Conservation (phyloP, 35 echinoderm and acorn worm species). For the Ophiothrix spiculata region DNA sequence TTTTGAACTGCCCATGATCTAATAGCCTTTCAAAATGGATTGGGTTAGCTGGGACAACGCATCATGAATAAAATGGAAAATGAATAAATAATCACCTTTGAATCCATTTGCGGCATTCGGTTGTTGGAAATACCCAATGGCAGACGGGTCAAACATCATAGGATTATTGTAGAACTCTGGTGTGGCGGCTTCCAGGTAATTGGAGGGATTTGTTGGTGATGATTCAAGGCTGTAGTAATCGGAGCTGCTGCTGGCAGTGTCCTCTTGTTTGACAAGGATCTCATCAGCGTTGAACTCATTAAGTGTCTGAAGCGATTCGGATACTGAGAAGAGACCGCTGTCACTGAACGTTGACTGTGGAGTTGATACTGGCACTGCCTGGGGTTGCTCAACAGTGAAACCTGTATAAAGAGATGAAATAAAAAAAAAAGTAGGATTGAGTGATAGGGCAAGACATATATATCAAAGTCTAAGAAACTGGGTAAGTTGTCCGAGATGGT, state of each 20-base stretch:
- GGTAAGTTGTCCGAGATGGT: too few species aligned
- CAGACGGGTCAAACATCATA: slow-evolving; percentile 59
- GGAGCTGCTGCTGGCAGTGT: slow-evolving; percentile 80
- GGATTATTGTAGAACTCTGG: slow-evolving; percentile 77
- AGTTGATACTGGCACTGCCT: slow-evolving; percentile 87
- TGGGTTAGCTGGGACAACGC: too few species aligned
- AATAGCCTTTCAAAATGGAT: too few species aligned
- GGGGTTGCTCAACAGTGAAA: slow-evolving; percentile 79
- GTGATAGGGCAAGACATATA: too few species aligned
- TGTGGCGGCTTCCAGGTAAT: slow-evolving; percentile 50
- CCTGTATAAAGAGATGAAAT: slow-evolving; percentile 39
- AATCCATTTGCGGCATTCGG: slow-evolving; percentile 13
- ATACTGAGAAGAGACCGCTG: slow-evolving; percentile 75
- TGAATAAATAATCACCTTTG: slow-evolving; percentile 74
- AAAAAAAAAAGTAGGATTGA: neutral
- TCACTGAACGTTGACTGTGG: slow-evolving; percentile 66
- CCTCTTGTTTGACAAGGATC: slow-evolving; percentile 89
- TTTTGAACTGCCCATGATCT: too few species aligned
- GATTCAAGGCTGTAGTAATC: slow-evolving; percentile 98
- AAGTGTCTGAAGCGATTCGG: slow-evolving; percentile 93
- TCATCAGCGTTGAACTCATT: slow-evolving; percentile 99
- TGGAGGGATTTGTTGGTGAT: slow-evolving; percentile 69
- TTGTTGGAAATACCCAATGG: slow-evolving; percentile 49
- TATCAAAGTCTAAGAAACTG: too few species aligned
- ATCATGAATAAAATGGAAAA: too few species aligned